Conservation (phyloP, 2,888 invertebrate species). For the Philereme vetulata region DNA sequence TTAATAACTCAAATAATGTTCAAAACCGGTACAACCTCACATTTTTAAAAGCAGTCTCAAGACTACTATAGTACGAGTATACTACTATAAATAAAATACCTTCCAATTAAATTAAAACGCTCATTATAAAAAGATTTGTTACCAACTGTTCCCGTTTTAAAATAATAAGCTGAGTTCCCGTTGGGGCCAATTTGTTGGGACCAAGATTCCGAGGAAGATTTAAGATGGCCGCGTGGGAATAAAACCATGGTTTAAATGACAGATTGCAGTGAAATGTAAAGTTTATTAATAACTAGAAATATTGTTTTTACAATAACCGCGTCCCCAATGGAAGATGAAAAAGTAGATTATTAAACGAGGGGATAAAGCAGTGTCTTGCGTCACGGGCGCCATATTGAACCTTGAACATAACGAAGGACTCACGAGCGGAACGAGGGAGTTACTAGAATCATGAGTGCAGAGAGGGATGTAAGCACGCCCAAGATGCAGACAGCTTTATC, state of each 20-base stretch:
- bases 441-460: too few species aligned
- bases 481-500: too few species aligned
- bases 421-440: too few species aligned
- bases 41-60: constrained; percentile 1
- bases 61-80: too few species aligned
- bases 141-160: constrained; percentile 32
- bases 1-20: too few species aligned
- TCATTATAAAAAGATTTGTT: constrained; percentile 27
- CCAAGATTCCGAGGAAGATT: constrained; percentile 23
- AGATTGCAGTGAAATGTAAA: constrained; percentile 13
- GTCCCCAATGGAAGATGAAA: too few species aligned
- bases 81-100: constrained; percentile 28
- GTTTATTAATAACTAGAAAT: constrained; percentile 1
- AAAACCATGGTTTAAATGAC: constrained; percentile 6
- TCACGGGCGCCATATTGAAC: too few species aligned
- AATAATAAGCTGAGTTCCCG: constrained; percentile 40
- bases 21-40: too few species aligned
- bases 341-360: too few species aligned
- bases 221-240: constrained; percentile 2
- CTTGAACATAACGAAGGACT: too few species aligned
- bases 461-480: too few species aligned
- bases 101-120: constrained; percentile 26
- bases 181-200: constrained; percentile 43
- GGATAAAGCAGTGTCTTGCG: too few species aligned
- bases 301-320: not conserved